Percentiles rank a stretch among this genome's conserved stretches.
phyloP scores from a whole-genome alignment of 1,140 invertebrate genomes.

The Danaus plexippus region DNA sequence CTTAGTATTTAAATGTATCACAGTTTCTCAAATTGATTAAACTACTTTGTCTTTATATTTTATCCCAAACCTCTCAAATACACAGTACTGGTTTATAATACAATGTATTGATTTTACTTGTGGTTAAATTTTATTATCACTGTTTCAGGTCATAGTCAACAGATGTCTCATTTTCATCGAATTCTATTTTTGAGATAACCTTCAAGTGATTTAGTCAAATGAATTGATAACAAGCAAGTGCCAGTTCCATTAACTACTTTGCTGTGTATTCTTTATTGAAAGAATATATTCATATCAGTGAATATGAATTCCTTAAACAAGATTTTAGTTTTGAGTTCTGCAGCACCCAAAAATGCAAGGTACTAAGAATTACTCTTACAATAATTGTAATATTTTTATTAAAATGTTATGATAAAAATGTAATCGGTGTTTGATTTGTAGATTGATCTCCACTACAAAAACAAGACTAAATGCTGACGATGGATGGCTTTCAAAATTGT shows the following conservation, averaged over 20 bases:
- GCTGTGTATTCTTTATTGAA: conserved; percentile 1
- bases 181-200: conserved; percentile 66
- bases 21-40: too few species aligned
- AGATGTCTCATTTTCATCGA: conserved; percentile 45
- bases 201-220: conserved; percentile 67
- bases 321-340: conserved; percentile 40
- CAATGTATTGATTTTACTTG: too few species aligned
- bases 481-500: conserved; percentile 90
- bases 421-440: conserved; percentile 30
- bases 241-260: conserved; percentile 13
- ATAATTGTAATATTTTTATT: conserved; percentile 25
- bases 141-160: conserved; percentile 33
- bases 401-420: conserved; percentile 25
- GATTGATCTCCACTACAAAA: conserved; percentile 63
- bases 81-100: neutral
- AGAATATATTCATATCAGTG: conserved; percentile 13
- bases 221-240: conserved; percentile 55
- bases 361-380: conserved; percentile 20
- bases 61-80: neutral
- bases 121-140: conserved; percentile 9
- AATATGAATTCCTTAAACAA: conserved; percentile 57
- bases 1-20: too few species aligned
- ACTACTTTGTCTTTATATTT: too few species aligned
- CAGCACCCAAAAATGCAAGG: conserved; percentile 56
- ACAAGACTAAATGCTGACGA: conserved; percentile 74